These are phyloP conservation scores for Baronia brevicornis DNA, from an alignment of 2,888 invertebrate genomes.

Conservation along the genomic window DNA sequence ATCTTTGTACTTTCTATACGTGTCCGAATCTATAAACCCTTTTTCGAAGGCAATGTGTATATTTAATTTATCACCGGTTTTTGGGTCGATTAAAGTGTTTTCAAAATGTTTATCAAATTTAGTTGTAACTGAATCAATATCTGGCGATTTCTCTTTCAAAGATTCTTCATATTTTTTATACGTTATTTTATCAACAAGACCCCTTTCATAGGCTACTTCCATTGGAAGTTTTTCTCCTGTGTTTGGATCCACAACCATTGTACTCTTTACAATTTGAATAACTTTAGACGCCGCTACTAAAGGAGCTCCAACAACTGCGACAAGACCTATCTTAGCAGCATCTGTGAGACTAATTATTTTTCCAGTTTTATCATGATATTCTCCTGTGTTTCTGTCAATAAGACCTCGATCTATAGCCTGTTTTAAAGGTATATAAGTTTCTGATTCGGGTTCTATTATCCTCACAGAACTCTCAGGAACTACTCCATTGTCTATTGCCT, in stretches of 20 bases:
- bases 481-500: constrained; percentile 85
- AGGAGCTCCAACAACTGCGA: constrained; percentile 85
- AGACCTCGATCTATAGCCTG: constrained; percentile 87
- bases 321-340: constrained; percentile 85
- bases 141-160: constrained; percentile 48
- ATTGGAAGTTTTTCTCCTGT: constrained; percentile 87
- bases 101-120: no score
- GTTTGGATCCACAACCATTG: constrained; percentile 84
- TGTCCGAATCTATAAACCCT: no score
- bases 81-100: no score
- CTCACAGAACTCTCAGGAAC: constrained; percentile 81
- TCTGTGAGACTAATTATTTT: constrained; percentile 81
- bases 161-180: constrained; percentile 71
- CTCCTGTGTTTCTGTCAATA: constrained; percentile 81
- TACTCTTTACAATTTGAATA: constrained; percentile 77
- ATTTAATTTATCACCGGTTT: constrained; percentile 1
- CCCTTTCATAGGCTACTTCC: constrained; percentile 86
- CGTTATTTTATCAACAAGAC: constrained; percentile 78
- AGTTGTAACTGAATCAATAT: no score
- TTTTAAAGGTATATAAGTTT: constrained; percentile 78
- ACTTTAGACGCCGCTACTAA: constrained; percentile 82
- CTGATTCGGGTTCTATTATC: constrained; percentile 81
- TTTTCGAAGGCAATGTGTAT: no score
- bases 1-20: no score
- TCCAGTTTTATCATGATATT: constrained; percentile 80